These are phyloP conservation scores for Aelia acuminata DNA, from an alignment of 2,888 invertebrate genomes.

Conservation along the genomic window DNA sequence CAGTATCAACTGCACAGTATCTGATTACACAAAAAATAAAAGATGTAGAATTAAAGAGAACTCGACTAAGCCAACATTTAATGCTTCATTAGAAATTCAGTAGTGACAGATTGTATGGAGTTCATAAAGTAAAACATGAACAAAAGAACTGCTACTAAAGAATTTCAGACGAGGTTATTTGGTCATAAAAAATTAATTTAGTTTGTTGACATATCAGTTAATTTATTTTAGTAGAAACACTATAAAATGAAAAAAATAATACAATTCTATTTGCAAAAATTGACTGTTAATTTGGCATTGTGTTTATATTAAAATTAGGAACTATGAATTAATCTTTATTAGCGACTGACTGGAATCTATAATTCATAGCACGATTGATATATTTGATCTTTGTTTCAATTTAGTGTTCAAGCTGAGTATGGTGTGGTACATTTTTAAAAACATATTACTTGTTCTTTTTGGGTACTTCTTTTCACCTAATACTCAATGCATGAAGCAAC, in stretches of 20 bases:
- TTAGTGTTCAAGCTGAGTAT: neutral
- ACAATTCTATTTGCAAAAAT: neutral
- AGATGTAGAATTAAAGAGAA: constrained; percentile 95
- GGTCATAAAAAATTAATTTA: constrained; percentile 36
- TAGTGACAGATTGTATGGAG: neutral
- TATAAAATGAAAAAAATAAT: neutral
- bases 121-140: neutral
- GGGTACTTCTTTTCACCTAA: neutral
- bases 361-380: neutral
- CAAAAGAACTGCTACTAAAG: constrained; percentile 26
- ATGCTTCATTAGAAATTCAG: constrained; percentile 64
- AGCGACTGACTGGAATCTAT: neutral
- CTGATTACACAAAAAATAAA: constrained; percentile 96
- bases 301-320: constrained; percentile 42
- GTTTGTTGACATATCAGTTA: constrained; percentile 48
- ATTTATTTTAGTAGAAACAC: constrained; percentile 39
- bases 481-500: neutral
- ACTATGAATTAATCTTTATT: neutral
- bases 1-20: constrained; percentile 93
- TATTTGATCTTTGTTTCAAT: neutral
- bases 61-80: constrained; percentile 81
- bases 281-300: constrained; percentile 5
- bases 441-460: neutral
- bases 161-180: constrained; percentile 36
- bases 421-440: constrained; percentile 5